phyloP scores from a whole-genome alignment of 2,113 vertebrate species.

The Pterophyllum scalare region DNA sequence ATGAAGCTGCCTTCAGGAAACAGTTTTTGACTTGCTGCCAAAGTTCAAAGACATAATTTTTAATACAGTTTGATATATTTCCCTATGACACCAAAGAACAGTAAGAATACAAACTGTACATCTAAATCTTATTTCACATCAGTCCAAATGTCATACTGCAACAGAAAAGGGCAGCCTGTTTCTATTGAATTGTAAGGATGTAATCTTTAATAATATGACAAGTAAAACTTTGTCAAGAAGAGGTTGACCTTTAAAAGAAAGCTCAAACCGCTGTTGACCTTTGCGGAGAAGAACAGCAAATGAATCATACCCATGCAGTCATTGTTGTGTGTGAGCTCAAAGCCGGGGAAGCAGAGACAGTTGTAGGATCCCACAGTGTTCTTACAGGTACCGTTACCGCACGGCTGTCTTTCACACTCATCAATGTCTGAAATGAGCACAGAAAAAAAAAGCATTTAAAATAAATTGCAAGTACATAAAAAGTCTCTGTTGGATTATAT shows the following conservation, averaged over 20 bases:
- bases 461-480: not conserved
- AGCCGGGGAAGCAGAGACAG: constrained; percentile 94
- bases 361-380: constrained; percentile 94
- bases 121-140: not conserved
- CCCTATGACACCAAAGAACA: not conserved
- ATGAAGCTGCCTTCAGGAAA: not conserved
- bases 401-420: constrained; percentile 91
- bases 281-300: not conserved
- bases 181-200: not conserved
- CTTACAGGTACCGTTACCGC: constrained; percentile 93
- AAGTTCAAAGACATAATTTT: not conserved
- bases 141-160: not conserved
- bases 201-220: not conserved
- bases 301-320: constrained; percentile 90
- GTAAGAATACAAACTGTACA: not conserved
- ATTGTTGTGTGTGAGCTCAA: constrained; percentile 89
- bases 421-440: constrained; percentile 84
- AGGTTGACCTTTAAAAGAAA: constrained; percentile 23
- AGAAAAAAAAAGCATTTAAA: not conserved
- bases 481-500: not conserved
- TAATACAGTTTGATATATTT: not conserved
- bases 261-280: constrained; percentile 6
- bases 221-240: not conserved
- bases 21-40: not conserved
- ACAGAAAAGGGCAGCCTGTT: constrained; percentile 3